phyloP scores from a whole-genome alignment of 1,140 invertebrate genomes.

The Meloidogyne hapla region DNA sequence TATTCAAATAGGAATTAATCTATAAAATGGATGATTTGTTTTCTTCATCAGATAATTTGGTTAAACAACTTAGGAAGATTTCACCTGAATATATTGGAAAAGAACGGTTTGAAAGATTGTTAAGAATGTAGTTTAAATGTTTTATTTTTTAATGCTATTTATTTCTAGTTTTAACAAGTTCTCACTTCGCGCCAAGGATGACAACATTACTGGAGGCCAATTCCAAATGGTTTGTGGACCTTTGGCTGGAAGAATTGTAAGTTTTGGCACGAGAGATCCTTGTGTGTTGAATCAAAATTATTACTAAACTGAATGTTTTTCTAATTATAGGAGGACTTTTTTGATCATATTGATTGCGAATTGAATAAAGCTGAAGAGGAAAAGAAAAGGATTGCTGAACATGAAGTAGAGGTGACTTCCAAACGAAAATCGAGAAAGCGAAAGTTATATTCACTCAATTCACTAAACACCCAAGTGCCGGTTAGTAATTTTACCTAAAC shows the following conservation, averaged over 20 bases:
- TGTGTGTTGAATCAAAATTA: no score
- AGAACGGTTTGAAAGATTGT: neutral
- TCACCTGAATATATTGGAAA: neutral
- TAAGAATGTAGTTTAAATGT: neutral
- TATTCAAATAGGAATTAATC: neutral
- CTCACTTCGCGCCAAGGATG: neutral
- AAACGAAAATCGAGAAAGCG: neutral
- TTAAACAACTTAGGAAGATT: neutral
- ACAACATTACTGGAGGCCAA: neutral
- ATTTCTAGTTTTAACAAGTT: neutral
- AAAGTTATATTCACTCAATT: neutral
- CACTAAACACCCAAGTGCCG: neutral
- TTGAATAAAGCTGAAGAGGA: neutral
- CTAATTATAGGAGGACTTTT: neutral
- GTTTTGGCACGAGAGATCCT: no score
- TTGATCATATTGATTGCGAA: neutral
- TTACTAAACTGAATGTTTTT: no score
- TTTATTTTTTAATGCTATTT: neutral
- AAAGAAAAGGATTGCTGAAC: neutral
- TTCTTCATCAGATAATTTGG: neutral
- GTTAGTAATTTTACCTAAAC: neutral
- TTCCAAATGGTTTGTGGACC: neutral
- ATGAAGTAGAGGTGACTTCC: neutral
- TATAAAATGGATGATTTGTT: neutral
- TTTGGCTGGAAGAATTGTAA: neutral